These are phyloP conservation scores for Acronicta alni DNA, from an alignment of 2,888 invertebrate genomes.

Conservation along the genomic window DNA sequence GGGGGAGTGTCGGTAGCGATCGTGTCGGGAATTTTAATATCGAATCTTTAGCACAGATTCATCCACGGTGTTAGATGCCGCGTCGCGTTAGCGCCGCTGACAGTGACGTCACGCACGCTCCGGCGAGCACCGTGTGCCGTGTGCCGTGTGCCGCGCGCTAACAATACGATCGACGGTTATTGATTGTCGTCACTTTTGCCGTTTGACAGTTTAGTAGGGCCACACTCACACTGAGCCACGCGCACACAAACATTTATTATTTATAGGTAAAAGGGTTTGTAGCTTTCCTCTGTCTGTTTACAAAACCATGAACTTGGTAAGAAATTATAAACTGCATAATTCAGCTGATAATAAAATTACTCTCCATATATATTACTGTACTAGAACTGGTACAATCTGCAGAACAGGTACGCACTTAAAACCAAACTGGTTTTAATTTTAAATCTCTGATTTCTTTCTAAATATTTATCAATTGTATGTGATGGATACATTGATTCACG, in stretches of 20 bases:
- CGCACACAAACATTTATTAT: conserved; percentile 17
- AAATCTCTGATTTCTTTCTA: no score
- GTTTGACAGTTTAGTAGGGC: neutral
- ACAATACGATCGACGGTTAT: conserved; percentile 3
- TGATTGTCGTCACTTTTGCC: neutral
- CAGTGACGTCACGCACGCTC: conserved; percentile 12
- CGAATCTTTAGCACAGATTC: conserved; percentile 54
- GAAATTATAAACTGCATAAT: no score
- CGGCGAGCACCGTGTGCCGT: neutral
- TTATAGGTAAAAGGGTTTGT: neutral
- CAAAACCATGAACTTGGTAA: no score
- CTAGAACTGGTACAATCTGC: no score
- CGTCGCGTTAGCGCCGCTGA: conserved; percentile 2
- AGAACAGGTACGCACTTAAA: no score
- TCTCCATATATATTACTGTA: no score
- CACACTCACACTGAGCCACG: neutral
- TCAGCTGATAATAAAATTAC: no score
- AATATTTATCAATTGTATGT: no score
- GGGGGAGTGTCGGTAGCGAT: conserved; percentile 15
- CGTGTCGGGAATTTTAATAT: conserved; percentile 60
- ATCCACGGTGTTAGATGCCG: conserved; percentile 2
- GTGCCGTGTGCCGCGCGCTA: neutral
- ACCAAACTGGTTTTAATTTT: no score
- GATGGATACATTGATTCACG: no score
- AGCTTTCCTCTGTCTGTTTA: no score